Evolutionary conservation across 2,888 invertebrate species (phyloP).

Genomic region (Papilio elwesi): DNA sequence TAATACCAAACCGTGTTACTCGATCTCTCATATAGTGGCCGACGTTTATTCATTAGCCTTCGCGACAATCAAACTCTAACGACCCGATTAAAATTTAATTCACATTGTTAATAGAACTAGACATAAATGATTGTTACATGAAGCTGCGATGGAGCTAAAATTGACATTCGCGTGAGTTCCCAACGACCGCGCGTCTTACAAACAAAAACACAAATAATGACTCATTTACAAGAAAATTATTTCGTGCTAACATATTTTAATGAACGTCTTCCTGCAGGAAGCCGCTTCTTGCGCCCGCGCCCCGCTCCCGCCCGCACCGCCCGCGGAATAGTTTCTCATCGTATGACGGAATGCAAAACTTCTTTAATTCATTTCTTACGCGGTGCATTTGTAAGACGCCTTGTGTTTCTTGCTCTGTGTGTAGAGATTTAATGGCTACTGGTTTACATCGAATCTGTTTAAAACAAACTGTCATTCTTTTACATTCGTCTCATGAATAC

Average conservation of each 20-base stretch:
- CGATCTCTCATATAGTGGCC: no score
- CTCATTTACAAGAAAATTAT: constrained; percentile 17
- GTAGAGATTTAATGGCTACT: background rate
- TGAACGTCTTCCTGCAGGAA: constrained; percentile 23
- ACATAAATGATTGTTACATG: background rate
- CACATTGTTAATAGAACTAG: background rate
- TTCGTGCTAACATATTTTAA: constrained; percentile 19
- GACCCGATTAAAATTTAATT: no score
- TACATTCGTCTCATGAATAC: no score
- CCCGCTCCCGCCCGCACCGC: background rate
- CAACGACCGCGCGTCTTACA: no score
- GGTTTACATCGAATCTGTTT: background rate
- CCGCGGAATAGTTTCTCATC: constrained; percentile 17
- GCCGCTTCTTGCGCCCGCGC: constrained; percentile 19
- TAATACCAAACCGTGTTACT: no score
- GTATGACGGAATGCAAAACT: constrained; percentile 14
- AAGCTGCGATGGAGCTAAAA: background rate
- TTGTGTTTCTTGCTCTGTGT: background rate
- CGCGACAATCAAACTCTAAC: no score
- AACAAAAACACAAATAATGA: constrained; percentile 14
- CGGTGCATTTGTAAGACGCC: constrained; percentile 1
- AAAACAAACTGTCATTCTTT: background rate
- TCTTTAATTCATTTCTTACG: constrained; percentile 12
- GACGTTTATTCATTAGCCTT: no score
- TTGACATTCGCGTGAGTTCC: background rate